Evolutionary conservation across 1,140 invertebrate genomes (phyloP), one percentile per base, ranked within the genome.

Genomic region (Cepaea nemoralis): DNA sequence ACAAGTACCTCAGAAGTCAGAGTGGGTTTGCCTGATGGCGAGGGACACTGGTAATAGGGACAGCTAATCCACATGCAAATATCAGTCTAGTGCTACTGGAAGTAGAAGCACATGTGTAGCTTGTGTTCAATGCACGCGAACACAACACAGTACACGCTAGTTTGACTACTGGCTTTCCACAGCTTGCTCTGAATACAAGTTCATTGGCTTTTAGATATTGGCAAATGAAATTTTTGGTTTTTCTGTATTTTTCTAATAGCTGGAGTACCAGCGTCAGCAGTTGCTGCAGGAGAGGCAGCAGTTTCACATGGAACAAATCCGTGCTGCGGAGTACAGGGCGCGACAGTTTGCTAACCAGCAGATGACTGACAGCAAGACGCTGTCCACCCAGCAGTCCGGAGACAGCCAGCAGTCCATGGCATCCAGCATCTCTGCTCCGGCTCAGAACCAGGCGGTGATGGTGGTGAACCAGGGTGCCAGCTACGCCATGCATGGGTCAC

Each of bases 221-320:
- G 8, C 42, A 45, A 45, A 19, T 45, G 42, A 10, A 45, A 45
- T 45, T 19, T 45, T 8, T 19, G 42, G 42, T 45, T 45, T 45
- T 45, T 45, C 19, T 45, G 8, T 19, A 45, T 45, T 45, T 45
- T 19, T 45, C 27, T 85, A 82, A 8, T 79, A 93, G 93, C 92
- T 99, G 39, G 98, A 99, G 90, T 98, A 99, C 91, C 98, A 99
- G 90, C 93, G 98, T 22, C 98, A 99, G 89, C 98, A 99, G 91
- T 91, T 99, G 3, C 97, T 99, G 69, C 97, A 98, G 10, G 98
- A 99, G 90, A 93, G 98, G 24, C 99, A 99, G 90, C 97, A 99
- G 88, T 99, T 99, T 91, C 98, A 99, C 92, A 92, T 99, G 88
- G 98, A 99, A 89, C 98, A 99, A 89, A 91, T 99, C 45, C 96